Conservation (phyloP, 2,113 vertebrate species). For the Copsychus sechellarum region DNA sequence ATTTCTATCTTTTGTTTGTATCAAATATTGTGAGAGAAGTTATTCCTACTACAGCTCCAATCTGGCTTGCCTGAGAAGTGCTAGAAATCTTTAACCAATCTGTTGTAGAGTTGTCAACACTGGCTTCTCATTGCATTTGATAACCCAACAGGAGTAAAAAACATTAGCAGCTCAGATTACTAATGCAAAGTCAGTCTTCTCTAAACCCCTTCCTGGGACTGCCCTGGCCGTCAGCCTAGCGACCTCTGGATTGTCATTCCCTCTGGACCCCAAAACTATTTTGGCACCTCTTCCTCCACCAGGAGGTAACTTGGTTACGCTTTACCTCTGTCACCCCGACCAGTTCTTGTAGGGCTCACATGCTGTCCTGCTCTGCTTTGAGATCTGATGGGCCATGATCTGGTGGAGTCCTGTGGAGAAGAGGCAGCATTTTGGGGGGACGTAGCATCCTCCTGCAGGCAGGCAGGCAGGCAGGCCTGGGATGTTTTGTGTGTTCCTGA, state of each 20-base stretch:
- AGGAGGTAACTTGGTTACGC: not conserved
- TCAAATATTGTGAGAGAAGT: constrained; percentile 53
- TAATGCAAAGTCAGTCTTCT: not conserved
- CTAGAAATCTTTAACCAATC: constrained; percentile 61
- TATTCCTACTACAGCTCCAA: constrained; percentile 51
- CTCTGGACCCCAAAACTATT: not conserved
- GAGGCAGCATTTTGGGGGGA: not conserved
- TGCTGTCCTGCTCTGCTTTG: not conserved
- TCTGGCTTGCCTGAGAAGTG: constrained; percentile 46
- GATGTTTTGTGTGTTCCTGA: not conserved
- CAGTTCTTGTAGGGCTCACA: not conserved
- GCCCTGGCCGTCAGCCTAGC: not conserved
- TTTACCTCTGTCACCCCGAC: not conserved
- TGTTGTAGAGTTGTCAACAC: constrained; percentile 62
- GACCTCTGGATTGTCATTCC: not conserved
- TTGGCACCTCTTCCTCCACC: not conserved
- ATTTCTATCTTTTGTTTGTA: constrained; percentile 47
- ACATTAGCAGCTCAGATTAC: constrained; percentile 7
- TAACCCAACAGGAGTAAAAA: constrained; percentile 22
- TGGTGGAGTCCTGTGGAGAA: not conserved
- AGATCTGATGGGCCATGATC: not conserved
- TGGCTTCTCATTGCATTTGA: constrained; percentile 14
- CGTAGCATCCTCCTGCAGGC: not conserved
- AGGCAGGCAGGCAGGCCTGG: not conserved
- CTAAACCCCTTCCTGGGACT: not conserved